A percentile compares a stretch with the other conserved stretches of the same genome.
These are phyloP conservation scores for Ailuropoda melanoleuca DNA, from an alignment of 2,113 vertebrate genomes.

Conservation along the genomic window DNA sequence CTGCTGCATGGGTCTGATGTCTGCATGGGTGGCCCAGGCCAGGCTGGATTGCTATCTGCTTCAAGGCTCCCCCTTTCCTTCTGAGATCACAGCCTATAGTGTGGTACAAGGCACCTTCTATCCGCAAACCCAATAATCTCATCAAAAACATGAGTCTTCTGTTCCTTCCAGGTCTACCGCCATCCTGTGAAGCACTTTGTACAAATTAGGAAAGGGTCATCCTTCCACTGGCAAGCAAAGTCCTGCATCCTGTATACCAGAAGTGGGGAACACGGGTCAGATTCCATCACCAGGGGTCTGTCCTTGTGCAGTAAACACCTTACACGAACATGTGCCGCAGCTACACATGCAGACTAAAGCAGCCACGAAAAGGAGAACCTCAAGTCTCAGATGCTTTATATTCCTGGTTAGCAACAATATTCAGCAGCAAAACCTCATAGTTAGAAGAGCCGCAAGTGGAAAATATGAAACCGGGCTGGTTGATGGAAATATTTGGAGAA, in stretches of 20 bases:
- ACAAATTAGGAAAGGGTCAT: neutral
- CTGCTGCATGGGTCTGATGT: neutral
- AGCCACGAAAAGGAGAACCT: neutral
- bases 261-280: neutral
- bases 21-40: neutral
- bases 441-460: neutral
- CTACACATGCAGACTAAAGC: neutral
- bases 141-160: rapidly evolving
- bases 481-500: neutral
- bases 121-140: neutral
- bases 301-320: neutral
- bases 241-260: neutral
- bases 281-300: too few species aligned
- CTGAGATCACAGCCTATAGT: neutral
- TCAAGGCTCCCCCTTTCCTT: neutral
- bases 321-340: neutral
- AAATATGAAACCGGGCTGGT: neutral
- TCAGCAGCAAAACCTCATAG: neutral
- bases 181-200: neutral
- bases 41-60: neutral
- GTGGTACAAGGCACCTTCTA: neutral
- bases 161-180: neutral
- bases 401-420: neutral
- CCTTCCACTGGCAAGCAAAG: too few species aligned
- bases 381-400: neutral